Evolutionary conservation across 2,797 vertebrate genomes (phyloP), one percentile per base, ranked within the genome.

Genomic region (Hoplostethus mediterraneus): DNA sequence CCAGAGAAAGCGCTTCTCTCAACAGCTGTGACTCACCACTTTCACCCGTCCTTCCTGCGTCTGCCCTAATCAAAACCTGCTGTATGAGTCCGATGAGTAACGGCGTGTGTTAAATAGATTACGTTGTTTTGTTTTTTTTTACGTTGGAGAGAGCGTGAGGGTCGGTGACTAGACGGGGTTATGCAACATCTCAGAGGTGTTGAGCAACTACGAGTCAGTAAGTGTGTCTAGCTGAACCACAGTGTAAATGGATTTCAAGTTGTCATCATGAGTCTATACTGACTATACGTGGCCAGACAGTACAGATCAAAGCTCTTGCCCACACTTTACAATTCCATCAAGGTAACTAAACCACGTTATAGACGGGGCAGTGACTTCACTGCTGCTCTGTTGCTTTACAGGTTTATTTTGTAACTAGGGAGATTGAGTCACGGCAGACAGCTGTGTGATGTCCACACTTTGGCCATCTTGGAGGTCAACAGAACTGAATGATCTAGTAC

Each of bases 401-500:
- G 65, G 61, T 71, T 81, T 74, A 61, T 51, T 52, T 52, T 61
- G 65, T 77, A 49, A 51, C 66, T 30, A 54, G 3, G 64, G 67
- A 45, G 52, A 73, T 33, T 17, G 21, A 45, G 62, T 64, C 30
- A 68, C 70, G 48, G 28, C 33, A 65, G 30, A 77, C 28, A 56
- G 7, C 42, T 45, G 5, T 38, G 42, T 70, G 42, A 64, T 33
- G 57, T 59, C 60, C 40, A 8, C 40, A 9, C 40, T 40, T 40
- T 40, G 40, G 40, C 10, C 40, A 40, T 3, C 11, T 3, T 40
- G 40, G 40, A 40, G 40, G 33, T 36, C 33, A 36, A 36, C 33
- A 36, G 33, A 36, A 36, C 7, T 36, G 33, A 36, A 36, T 7
- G 7, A 28, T 28, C 28, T 28, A 28, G 28, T 28, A 28, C 28